Evolutionary conservation across 2,113 vertebrate species (phyloP), one percentile per base, ranked within the genome.

Genomic region (Boleophthalmus pectinirostris): DNA sequence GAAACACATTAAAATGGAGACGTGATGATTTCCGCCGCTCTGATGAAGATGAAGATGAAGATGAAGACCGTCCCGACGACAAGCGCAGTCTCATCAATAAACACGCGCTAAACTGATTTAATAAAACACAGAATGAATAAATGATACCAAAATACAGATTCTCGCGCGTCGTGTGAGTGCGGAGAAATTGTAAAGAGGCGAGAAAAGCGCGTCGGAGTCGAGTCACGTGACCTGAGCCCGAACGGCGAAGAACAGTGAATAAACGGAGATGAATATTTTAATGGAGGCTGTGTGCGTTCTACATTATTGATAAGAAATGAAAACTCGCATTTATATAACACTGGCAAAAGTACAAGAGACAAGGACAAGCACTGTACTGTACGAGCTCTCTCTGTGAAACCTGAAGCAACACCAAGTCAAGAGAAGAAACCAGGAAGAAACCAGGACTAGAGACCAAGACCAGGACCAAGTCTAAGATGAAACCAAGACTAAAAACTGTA

Each of bases 231-330:
- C 57, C 57, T 5, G 24, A 24, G 15, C 57, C 24, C 21, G 14
- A 51, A 51, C 54, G 11, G 54, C 4, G 56, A 29, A 61, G 56
- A 29, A 61, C 25, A 33, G 58, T 61, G 58, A 61, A 29, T 78
- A 82, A 85, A 75, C 66, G 82, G 69, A 0, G 16, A 83, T 88
- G 47, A 85, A 89, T 87, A 90, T 89, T 90, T 86, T 78, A 85
- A 82, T 82, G 72, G 61, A 9, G 77, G 69, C 15, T 18, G 64
- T 21, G 75, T 7, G 77, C 72, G 56, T 14, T 16, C 5, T 87
- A 77, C 78, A 88, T 89, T 85, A 89, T 87, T 89, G 76, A 88
- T 87, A 69, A n/a, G 78, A 81, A 81, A 60, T 80, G 70, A 82
- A 85, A 83, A 81, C 81, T 23, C 70, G 66, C 74, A 76, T 83